Conservation (phyloP, 2,888 invertebrate genomes). For the Tuberolachnus salignus region DNA sequence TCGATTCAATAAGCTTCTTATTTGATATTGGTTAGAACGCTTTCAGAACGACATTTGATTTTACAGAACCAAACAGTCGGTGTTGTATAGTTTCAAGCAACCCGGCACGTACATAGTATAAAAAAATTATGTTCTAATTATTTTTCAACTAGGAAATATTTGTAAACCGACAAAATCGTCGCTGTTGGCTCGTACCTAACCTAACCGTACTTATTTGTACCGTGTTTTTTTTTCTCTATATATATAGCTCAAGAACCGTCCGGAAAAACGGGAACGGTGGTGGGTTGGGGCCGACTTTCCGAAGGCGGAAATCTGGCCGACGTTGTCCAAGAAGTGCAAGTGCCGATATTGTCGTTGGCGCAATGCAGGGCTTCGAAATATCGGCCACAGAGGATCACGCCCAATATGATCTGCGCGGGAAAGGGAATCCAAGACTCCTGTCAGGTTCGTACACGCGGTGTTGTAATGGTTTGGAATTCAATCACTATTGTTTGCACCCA, state of each 20-base stretch:
- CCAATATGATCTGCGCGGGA: slow-evolving; percentile 86
- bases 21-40: too few species aligned
- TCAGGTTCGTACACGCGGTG: slow-evolving; percentile 62
- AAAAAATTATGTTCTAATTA: too few species aligned
- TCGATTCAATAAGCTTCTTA: too few species aligned
- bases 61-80: too few species aligned
- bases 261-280: slow-evolving; percentile 77
- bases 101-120: too few species aligned
- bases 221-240: background rate
- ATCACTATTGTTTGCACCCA: too few species aligned
- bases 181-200: too few species aligned
- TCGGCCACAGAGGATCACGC: slow-evolving; percentile 79
- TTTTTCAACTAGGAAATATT: too few species aligned
- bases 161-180: too few species aligned
- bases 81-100: too few species aligned
- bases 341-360: slow-evolving; percentile 78
- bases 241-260: slow-evolving; percentile 67
- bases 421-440: slow-evolving; percentile 82
- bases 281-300: slow-evolving; percentile 84
- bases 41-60: too few species aligned
- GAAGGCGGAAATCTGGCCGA: slow-evolving; percentile 82
- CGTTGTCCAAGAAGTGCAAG: slow-evolving; percentile 81
- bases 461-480: too few species aligned
- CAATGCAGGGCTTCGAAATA: slow-evolving; percentile 86
- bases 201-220: background rate